These are phyloP conservation scores for Torymus aiolomorphi DNA, from an alignment of 2,888 invertebrate species.

Conservation along the genomic window DNA sequence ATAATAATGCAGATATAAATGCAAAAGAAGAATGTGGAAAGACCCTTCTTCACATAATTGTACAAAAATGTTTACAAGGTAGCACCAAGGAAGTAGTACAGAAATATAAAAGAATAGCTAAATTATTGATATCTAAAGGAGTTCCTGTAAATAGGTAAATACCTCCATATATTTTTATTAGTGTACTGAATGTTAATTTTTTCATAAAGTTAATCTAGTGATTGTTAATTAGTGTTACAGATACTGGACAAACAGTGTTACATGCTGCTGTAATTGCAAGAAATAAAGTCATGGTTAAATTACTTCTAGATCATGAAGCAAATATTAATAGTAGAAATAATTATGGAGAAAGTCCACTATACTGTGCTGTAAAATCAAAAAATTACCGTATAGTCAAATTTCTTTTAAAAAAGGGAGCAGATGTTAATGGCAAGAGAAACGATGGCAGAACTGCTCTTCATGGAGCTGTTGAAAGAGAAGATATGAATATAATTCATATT, in stretches of 20 bases:
- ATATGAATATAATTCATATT: conserved; percentile 37
- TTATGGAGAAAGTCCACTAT: conserved; percentile 39
- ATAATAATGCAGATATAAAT: conserved; percentile 38
- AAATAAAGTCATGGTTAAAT: conserved; percentile 2
- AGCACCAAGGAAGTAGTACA: conserved; percentile 43
- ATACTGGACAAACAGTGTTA: conserved; percentile 41
- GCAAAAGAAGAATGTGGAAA: conserved; percentile 40
- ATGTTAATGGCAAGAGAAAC: conserved; percentile 43
- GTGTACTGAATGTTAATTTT: not conserved
- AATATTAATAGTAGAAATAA: conserved; percentile 17
- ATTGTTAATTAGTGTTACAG: conserved; percentile 26
- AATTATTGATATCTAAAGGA: conserved; percentile 29
- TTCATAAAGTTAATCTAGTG: not conserved
- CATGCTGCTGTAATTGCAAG: conserved; percentile 35
- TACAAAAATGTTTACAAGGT: conserved; percentile 39
- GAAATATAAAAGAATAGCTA: conserved; percentile 48
- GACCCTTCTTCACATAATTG: conserved; percentile 41
- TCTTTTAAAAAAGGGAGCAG: conserved; percentile 44
- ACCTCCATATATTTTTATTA: not conserved
- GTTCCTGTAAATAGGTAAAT: conserved; percentile 24
- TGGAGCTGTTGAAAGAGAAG: conserved; percentile 38
- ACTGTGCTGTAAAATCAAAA: conserved; percentile 39
- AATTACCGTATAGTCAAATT: conserved; percentile 33
- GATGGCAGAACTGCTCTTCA: conserved; percentile 47
- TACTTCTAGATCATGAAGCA: too few species aligned